Base-by-base conservation (phyloP, 2,888 invertebrate genomes). In the Tenthredo mesomela region DNA sequence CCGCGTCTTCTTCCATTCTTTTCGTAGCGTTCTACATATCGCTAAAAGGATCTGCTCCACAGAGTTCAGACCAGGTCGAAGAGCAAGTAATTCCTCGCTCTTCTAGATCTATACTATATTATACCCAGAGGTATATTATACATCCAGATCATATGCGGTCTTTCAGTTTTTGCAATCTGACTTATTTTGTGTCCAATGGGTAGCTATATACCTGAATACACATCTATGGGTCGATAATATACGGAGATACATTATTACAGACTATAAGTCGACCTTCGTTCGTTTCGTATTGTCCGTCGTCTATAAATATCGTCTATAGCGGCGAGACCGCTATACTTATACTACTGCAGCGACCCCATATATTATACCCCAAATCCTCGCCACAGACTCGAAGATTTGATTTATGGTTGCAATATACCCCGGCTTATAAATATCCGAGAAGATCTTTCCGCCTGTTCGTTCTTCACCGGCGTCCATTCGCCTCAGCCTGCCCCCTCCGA, bases 391-490 rank as follows among this genome's bases (percentile, higher is more conserved):
- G 54, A 77, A 47, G 43, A 85, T 85, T 84, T 90, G 89, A 90
- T 90, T 90, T 90, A 90, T 89, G 89, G 86, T 84, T 84, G 83
- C 84, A 87, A 87, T 88, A 86, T 87, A 88, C 86, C 88, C 84
- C 87, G 88, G 88, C 89, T 90, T 91, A 90, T 90, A 90, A 90
- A 91, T 90, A 91, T 90, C 88, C 87, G 85, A 87, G 86, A 88
- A 87, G 87, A 87, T 84, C 33, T 50, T 77, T 54, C 54, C 54
- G n/a, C 50, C 54, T 77, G 77, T 33, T 54, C 87, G 87, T 84
- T 86, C 82, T 82, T 67, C 61, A 84, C 33, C 75, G 50, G 85
- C 37, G 86, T 87, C 87, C 87, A 85, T 85, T 87, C 87, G 88
- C 86, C 86, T 83, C 73, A 85, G 85, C 85, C 84, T 21, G 18